Evolutionary conservation across 2,797 vertebrate species (phyloP).

Genomic region (Lycodopsis pacificus): DNA sequence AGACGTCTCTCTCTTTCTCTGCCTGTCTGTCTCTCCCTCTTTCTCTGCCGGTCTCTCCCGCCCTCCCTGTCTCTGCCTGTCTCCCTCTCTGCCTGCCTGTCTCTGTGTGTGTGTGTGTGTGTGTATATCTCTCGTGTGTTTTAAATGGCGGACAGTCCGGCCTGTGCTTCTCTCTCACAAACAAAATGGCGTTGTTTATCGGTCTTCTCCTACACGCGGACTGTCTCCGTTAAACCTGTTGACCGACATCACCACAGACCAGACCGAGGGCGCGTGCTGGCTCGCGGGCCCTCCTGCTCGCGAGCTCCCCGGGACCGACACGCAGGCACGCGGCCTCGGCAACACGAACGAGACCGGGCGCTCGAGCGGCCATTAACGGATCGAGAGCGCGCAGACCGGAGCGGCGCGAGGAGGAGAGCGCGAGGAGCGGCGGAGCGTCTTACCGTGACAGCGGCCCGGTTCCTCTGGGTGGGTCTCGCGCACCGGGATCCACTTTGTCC

Average conservation of each 20-base stretch:
- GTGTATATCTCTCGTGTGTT: too few relatives aligned
- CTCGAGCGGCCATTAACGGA: slow-evolving; percentile 78
- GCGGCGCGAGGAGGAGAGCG: slow-evolving; percentile 36
- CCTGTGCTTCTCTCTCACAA: background rate
- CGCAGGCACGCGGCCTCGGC: slow-evolving; percentile 75
- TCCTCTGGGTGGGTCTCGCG: slow-evolving; percentile 46
- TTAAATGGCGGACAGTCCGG: slow-evolving; percentile 52
- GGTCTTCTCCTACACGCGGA: background rate
- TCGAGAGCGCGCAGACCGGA: slow-evolving; percentile 77
- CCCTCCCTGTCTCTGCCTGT: too few relatives aligned
- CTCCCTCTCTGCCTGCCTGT: too few relatives aligned
- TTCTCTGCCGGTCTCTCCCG: too few relatives aligned
- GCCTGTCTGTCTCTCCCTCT: too few relatives aligned
- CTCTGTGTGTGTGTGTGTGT: too few relatives aligned
- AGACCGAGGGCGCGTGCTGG: slow-evolving; percentile 29
- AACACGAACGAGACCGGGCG: slow-evolving; percentile 59
- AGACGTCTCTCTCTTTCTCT: too few relatives aligned
- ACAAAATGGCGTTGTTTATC: slow-evolving; percentile 55
- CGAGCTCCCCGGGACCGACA: slow-evolving; percentile 63
- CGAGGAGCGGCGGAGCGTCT: slow-evolving; percentile 39
- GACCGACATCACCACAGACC: background rate
- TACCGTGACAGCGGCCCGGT: slow-evolving; percentile 71
- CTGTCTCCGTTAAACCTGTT: background rate
- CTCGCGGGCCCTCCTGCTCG: slow-evolving; percentile 22
- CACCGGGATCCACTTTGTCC: slow-evolving; percentile 60